Percentiles rank a stretch among this genome's conserved stretches.
phyloP scores from a whole-genome alignment of 2,888 invertebrate species.

The Dicyrtomina minuta region DNA sequence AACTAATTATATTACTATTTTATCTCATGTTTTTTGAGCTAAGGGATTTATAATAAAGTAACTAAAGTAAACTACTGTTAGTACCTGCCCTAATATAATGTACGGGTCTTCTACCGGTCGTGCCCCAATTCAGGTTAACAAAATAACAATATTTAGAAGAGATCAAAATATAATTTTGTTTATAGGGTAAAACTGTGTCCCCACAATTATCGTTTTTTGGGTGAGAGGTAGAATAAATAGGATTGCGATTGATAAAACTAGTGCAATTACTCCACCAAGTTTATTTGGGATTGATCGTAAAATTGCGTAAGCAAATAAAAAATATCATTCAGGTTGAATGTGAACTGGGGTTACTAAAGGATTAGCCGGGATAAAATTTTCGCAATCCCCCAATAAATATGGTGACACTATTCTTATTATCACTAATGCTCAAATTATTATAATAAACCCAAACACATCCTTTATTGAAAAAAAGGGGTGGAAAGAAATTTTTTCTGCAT shows the following conservation, averaged over 20 bases:
- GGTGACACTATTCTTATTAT: slow-evolving; percentile 61
- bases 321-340: slow-evolving; percentile 84
- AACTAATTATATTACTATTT: no score
- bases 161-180: slow-evolving; percentile 60
- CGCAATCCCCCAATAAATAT: slow-evolving; percentile 67
- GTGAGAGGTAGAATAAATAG: slow-evolving; percentile 65
- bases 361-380: slow-evolving; percentile 73
- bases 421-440: slow-evolving; percentile 62
- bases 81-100: slow-evolving; percentile 64
- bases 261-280: slow-evolving; percentile 71
- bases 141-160: slow-evolving; percentile 61
- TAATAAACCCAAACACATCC: slow-evolving; percentile 65
- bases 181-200: slow-evolving; percentile 63
- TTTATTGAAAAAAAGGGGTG: slow-evolving; percentile 68
- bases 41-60: slow-evolving; percentile 64
- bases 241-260: slow-evolving; percentile 68
- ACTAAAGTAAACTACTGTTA: slow-evolving; percentile 64
- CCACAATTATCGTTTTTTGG: slow-evolving; percentile 63
- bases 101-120: slow-evolving; percentile 70
- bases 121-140: slow-evolving; percentile 73
- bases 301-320: slow-evolving; percentile 79
- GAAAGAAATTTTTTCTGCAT: slow-evolving; percentile 71
- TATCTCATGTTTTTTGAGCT: no score
- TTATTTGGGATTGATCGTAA: slow-evolving; percentile 78
- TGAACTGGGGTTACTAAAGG: slow-evolving; percentile 70